Base-by-base conservation (phyloP, 2,797 vertebrate genomes). In the Hyperoplus immaculatus region DNA sequence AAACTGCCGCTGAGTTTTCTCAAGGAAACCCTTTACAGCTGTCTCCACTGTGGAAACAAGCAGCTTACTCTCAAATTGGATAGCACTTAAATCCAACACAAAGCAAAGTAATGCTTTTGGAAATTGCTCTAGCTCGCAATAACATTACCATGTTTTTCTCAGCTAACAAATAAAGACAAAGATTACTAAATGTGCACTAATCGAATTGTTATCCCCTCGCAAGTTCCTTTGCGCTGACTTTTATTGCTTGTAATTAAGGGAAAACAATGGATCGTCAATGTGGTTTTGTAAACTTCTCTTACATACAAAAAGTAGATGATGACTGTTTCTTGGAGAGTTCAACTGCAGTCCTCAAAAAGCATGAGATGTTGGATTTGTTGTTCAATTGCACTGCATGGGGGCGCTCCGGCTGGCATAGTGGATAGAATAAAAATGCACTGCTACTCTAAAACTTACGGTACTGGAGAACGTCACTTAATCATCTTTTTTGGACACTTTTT, bases 401-500 rank as follows among this genome's bases (percentile, higher is more conserved):
- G 29, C 29, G 29, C 29, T 29, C 29, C 3, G 29, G 29, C 29
- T 29, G 29, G 29, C 29, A 2, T 29, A 29, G 29, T 29, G 29
- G 29, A 29, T 29, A 29, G 29, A 29, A 29, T 29, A 29, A 29
- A 29, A 46, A 59, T 16, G 3, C n/a, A 49, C 39, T 14, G 3
- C 1, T 43, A 43, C 39, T 55, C 21, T 49, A 43, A 60, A 72
- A 39, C 38, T 64, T 54, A 15, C 55, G 21, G 50, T 43, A 18
- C 10, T 10, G 10, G 16, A 41, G 68, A 41, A 39, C 59, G 55
- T 69, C 46, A 18, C 47, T 58, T 67, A 68, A 56, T 80, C 18
- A 74, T 77, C 36, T 69, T 18, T 29, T 75, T 16, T 16, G 16
- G 53, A 78, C 41, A 18, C 54, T 42, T 62, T 69, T 60, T 51